Conservation (phyloP, 2,797 vertebrate genomes). For the Tympanoctomys barrerae region DNA sequence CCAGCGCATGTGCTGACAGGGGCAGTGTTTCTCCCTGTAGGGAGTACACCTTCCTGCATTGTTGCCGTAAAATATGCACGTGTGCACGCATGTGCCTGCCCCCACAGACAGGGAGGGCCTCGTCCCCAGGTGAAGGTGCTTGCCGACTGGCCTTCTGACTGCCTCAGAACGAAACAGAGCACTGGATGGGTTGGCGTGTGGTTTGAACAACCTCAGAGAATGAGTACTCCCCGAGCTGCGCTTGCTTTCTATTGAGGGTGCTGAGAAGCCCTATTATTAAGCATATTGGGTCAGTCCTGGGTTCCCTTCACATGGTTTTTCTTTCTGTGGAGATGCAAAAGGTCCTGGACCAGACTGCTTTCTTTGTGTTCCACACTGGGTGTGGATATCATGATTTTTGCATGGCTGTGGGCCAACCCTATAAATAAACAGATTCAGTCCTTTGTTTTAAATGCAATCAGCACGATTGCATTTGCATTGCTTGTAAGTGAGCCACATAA, state of each 20-base stretch:
- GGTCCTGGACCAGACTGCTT: slow-evolving; percentile 56
- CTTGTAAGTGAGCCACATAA: slow-evolving; percentile 84
- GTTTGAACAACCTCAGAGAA: slow-evolving; percentile 13
- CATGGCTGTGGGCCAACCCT: slow-evolving; percentile 75
- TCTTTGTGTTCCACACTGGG: slow-evolving; percentile 72
- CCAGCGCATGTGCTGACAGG: not conserved
- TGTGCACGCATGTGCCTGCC: not conserved
- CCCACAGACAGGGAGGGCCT: slow-evolving; percentile 4
- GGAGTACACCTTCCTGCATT: not conserved
- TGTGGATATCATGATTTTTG: slow-evolving; percentile 76
- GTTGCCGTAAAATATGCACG: not conserved
- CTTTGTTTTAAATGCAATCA: slow-evolving; percentile 87
- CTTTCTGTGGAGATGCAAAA: slow-evolving; percentile 71
- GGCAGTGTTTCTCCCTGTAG: not conserved
- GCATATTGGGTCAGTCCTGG: slow-evolving; percentile 37
- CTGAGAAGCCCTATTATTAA: slow-evolving; percentile 61
- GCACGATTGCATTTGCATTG: slow-evolving; percentile 86
- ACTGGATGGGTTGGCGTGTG: not conserved
- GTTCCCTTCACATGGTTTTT: slow-evolving; percentile 59
- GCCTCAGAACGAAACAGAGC: slow-evolving; percentile 33
- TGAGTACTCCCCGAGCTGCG: slow-evolving; percentile 42
- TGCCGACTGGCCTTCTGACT: not conserved
- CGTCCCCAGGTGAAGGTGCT: not conserved
- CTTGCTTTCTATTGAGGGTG: slow-evolving; percentile 66
- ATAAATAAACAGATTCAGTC: slow-evolving; percentile 86